Base-by-base conservation (phyloP, 2,113 vertebrate genomes). In the Phaethornis superciliosus region DNA sequence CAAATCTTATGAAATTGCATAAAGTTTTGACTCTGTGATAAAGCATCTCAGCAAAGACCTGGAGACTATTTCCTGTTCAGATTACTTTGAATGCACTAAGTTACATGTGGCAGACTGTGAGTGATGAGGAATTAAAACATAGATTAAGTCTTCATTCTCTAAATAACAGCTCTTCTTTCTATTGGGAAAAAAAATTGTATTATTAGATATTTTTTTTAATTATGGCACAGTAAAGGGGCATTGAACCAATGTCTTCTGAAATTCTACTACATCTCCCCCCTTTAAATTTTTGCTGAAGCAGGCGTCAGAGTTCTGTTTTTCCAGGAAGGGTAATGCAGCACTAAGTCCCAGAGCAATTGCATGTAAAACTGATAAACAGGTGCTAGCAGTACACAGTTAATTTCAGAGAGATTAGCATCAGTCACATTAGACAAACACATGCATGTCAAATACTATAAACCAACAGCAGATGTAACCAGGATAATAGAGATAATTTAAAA, bases 201-300 rank as follows among this genome's bases (percentile, higher is more conserved):
- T 93, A 90, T 74, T 72, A 76, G 42, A 40, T 40, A 40, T 40
- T 40, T 40, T 40, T 40, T 40, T 40, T 40, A 24, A 28, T 23
- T 2, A 63, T 78, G 27, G 56, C 17, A 88, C 21, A n/a, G 26
- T 88, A 59, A 15, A 86, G n/a, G 20, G 22, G 4, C 46, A 77
- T 28, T 54, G 71, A 90, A 70, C 74, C 72, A 67, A 64, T 47
- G 28, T 81, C 49, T 21, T 28, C 71, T 80, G 56, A 44, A 47
- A 63, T 81, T 75, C 69, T 69, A 27, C 40, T 76, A 22, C 49
- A 30, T 44, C 26, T 91, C 26, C 33, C 64, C 40, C n/a, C 19
- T 93, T 93, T 37, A 85, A 74, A 33, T 46, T 65, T 81, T 78
- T 86, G 44, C 60, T 90, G 72, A 93, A 94, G 32, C n/a, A 63